Evolutionary conservation across 2,888 invertebrate genomes (phyloP), one percentile per base, ranked within the genome.

Genomic region (Drosophila multiciliata): DNA sequence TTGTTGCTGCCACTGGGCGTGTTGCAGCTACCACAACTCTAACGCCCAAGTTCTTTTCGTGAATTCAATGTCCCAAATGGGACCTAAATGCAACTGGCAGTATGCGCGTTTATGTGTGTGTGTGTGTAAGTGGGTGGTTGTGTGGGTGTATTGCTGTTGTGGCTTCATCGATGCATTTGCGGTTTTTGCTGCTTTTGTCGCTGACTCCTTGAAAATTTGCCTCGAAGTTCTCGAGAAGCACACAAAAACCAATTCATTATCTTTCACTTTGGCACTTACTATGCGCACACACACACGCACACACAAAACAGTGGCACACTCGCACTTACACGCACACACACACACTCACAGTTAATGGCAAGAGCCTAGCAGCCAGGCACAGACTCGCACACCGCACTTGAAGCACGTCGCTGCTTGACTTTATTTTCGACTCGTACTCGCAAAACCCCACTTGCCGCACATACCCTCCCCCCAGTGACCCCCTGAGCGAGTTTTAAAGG

Each of bases 351-450:
- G 59, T 58, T 73, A 61, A 65, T 50, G 58, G 68, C 66, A 75
- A 57, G 57, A 64, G 70, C 69, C 75, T 78, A 80, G 78, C 58
- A 75, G 71, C 82, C 75, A 75, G 60, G 68, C 66, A 52, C 63
- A 60, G 48, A 36, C 59, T 54, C 68, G 63, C 74, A 73, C 68
- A 71, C 50, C 75, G 80, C 87, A 87, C 88, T 89, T 76, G 87
- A 89, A 67, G 86, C 89, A 89, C 85, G 87, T 81, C 83, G 81
- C 84, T 73, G 78, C 87, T 88, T 88, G 89, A 86, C 87, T 89
- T 82, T 82, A 87, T 86, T 84, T 88, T 88, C 88, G 78, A 88
- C 86, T 83, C 73, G 70, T 55, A 65, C 66, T 45, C 7, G 29
- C 49, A 49, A 49, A 1, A 36, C 55, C 38, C 36, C 23, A 15